Evolutionary conservation across 2,113 vertebrate genomes (phyloP), one percentile per base, ranked within the genome.

Genomic region (Cisticola juncidis): DNA sequence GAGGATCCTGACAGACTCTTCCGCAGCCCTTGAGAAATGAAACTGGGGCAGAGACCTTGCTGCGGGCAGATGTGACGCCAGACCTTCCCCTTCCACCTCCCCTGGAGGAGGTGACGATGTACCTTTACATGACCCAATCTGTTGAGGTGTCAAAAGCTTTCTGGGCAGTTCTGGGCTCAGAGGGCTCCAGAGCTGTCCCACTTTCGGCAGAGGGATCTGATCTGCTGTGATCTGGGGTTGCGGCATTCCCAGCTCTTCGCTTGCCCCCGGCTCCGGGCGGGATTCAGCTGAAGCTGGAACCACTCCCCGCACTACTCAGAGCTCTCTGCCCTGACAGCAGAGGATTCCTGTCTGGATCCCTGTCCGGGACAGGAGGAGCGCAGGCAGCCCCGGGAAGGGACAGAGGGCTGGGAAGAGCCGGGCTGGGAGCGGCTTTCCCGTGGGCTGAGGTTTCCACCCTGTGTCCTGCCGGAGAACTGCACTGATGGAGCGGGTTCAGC

Each of bases 381-480:
- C 50, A 4, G 50, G 16, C 50, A 17, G 74, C 14, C 5, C 12
- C 18, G 31, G 68, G 23, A 54, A 42, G 40, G 26, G 10, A 31
- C 13, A 28, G 74, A 54, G 40, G 38, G 7, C 15, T 1, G 60
- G 38, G 26, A 20, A 21, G 8, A 15, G 54, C n/a, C 7, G 19
- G 13, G 13, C 48, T 5, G 31, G 38, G 16, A 69, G 58, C 2
- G 11, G 16, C 42, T 38, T 40, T 85, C 6, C 1, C 60, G 6
- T 1, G 71, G 66, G 66, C 74, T 36, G 90, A 88, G 90, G 81
- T 72, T 90, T 89, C 94, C 96, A 69, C 93, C 94, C 42, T 4
- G 91, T 26, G 96, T 93, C 79, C 40, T 22, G 48, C n/a, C 4
- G 15, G 14, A 40, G 92, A 96, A 97, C 57, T 96, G 89, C 96